Evolutionary conservation across 2,888 invertebrate species (phyloP).

Genomic region (Ptychoptera contaminata): DNA sequence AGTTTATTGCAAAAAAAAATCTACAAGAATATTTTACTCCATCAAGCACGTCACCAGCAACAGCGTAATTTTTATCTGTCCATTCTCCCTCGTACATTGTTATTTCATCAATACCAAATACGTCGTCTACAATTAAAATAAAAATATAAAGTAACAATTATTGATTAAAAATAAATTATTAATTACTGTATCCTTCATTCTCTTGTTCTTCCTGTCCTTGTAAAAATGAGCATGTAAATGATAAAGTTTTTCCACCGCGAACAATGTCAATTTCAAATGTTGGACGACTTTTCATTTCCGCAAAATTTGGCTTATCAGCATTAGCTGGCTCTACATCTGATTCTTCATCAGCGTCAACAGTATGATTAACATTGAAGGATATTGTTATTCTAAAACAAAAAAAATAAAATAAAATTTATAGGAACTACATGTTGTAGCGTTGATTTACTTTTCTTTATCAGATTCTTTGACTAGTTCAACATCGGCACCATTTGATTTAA

Average conservation of each 20-base stretch:
- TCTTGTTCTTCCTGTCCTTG: conserved; percentile 36
- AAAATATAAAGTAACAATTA: neutral
- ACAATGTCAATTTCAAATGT: conserved; percentile 78
- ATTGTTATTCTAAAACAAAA: conserved; percentile 46
- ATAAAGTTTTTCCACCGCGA: conserved; percentile 59
- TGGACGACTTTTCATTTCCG: conserved; percentile 82
- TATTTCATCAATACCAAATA: conserved; percentile 88
- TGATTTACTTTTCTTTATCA: conserved; percentile 52
- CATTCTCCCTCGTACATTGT: conserved; percentile 77
- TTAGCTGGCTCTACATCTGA: conserved; percentile 42
- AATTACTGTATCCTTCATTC: conserved; percentile 54
- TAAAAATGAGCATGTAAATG: conserved; percentile 73
- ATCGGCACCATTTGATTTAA: conserved; percentile 67
- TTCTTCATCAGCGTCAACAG: conserved; percentile 70
- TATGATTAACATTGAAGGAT: conserved; percentile 86
- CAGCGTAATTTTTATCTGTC: conserved; percentile 74
- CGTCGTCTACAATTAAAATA: conserved; percentile 48
- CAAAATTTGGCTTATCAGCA: conserved; percentile 54
- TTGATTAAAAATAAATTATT: neutral
- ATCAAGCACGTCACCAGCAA: conserved; percentile 88
- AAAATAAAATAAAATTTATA: conserved; percentile 12
- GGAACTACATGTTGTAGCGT: neutral
- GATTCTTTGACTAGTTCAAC: conserved; percentile 62
- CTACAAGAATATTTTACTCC: no score
- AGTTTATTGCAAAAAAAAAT: no score